phyloP scores from a whole-genome alignment of 2,113 vertebrate genomes.

The Thamnophis sirtalis region DNA sequence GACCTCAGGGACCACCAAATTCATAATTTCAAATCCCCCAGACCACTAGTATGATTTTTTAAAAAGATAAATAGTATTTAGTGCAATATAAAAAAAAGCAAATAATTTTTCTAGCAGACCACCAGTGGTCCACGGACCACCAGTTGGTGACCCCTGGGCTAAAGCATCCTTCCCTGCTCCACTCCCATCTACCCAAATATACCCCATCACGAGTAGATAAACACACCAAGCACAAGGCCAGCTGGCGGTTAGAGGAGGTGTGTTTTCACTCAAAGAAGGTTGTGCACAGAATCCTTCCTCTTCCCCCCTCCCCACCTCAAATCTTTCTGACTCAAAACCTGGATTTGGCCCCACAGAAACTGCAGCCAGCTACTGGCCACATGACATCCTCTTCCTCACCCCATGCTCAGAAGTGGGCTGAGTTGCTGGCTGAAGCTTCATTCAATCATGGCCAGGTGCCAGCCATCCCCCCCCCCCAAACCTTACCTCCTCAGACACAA shows the following conservation, averaged over 20 bases:
- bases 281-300: neutral
- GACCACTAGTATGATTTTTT: too few species aligned
- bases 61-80: too few species aligned
- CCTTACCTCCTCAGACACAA: neutral
- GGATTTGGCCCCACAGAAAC: neutral
- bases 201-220: accelerated
- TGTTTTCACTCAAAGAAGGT: neutral
- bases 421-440: neutral
- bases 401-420: neutral
- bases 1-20: too few species aligned
- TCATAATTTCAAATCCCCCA: too few species aligned
- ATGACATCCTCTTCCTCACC: neutral
- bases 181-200: neutral
- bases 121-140: too few species aligned
- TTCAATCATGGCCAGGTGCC: neutral
- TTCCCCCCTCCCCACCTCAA: neutral
- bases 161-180: accelerated
- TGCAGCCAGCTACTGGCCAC: neutral
- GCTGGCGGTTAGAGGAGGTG: accelerated
- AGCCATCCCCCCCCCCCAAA: neutral
- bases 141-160: too few species aligned
- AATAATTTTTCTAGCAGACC: too few species aligned
- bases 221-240: conserved; percentile 26
- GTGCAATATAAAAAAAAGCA: too few species aligned
- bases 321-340: neutral